phyloP scores from a whole-genome alignment of 2,888 invertebrate genomes.

The Hyles lineata region DNA sequence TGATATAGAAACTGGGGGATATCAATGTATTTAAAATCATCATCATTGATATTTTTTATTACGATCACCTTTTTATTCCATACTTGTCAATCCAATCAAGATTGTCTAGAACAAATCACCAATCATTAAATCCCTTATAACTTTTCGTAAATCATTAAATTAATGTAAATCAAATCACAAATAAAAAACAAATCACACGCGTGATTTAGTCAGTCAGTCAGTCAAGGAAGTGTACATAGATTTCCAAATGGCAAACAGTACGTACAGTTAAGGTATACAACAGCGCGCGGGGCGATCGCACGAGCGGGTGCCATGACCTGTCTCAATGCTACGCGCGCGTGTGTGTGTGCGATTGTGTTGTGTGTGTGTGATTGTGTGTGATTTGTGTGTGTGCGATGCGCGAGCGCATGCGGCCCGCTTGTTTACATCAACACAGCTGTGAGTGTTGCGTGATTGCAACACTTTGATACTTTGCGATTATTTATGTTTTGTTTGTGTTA shows the following conservation, averaged over 20 bases:
- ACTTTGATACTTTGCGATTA: slow-evolving; percentile 55
- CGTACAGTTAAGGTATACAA: slow-evolving; percentile 15
- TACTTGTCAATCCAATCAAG: too few species aligned
- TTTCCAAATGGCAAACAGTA: slow-evolving; percentile 17
- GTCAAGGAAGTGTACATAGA: slow-evolving; percentile 9
- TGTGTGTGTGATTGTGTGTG: slow-evolving; percentile 38
- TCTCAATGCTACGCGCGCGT: slow-evolving; percentile 74
- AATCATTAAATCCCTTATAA: too few species aligned
- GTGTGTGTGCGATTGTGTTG: slow-evolving; percentile 44
- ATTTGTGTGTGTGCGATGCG: slow-evolving; percentile 43
- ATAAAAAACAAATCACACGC: not conserved
- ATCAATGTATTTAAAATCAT: too few species aligned
- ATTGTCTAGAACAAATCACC: too few species aligned
- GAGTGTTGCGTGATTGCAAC: slow-evolving; percentile 44
- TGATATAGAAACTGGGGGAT: too few species aligned
- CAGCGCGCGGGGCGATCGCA: slow-evolving; percentile 50
- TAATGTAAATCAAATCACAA: too few species aligned
- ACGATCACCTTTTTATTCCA: too few species aligned
- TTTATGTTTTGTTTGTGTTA: not conserved
- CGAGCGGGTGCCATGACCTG: slow-evolving; percentile 82
- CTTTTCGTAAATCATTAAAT: too few species aligned
- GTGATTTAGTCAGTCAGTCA: slow-evolving; percentile 1
- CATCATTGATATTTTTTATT: too few species aligned
- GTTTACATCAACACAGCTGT: slow-evolving; percentile 75
- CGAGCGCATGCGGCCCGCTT: slow-evolving; percentile 55